Evolutionary conservation across 1,140 invertebrate species (phyloP).

Genomic region (Mycetomoellerius zeteki): DNA sequence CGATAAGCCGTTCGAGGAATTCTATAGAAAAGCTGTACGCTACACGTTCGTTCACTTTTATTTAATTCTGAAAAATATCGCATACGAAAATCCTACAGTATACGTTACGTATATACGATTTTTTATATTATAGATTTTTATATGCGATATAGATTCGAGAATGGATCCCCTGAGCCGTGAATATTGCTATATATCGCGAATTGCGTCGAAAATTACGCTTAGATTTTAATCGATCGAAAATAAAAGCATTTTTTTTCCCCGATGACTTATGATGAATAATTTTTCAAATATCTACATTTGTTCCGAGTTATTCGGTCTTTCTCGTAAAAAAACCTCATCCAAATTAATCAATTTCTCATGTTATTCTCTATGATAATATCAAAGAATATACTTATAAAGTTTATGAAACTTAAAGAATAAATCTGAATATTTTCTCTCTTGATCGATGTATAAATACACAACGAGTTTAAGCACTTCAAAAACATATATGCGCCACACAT

Average conservation of each 20-base stretch:
- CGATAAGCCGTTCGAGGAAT: slow-evolving; percentile 71
- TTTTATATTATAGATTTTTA: no score
- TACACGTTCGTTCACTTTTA: slow-evolving; percentile 45
- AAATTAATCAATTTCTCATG: background rate
- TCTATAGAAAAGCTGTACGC: slow-evolving; percentile 55
- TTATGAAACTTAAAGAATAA: background rate
- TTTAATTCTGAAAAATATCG: slow-evolving; percentile 9
- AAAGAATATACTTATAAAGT: background rate
- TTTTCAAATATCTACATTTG: background rate
- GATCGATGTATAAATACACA: background rate
- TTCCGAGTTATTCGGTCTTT: slow-evolving; percentile 7
- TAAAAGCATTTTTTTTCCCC: background rate
- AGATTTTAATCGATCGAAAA: background rate
- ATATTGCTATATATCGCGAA: background rate
- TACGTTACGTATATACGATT: no score
- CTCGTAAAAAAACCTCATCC: slow-evolving; percentile 19
- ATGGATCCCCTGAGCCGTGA: background rate
- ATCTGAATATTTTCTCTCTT: background rate
- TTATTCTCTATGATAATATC: background rate
- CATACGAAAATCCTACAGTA: no score
- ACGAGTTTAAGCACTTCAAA: background rate
- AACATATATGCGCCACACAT: background rate
- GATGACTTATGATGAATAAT: background rate
- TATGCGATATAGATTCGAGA: no score
- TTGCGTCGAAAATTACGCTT: background rate